phyloP scores from a whole-genome alignment of 2,888 invertebrate species.

The Pollenia amentaria region DNA sequence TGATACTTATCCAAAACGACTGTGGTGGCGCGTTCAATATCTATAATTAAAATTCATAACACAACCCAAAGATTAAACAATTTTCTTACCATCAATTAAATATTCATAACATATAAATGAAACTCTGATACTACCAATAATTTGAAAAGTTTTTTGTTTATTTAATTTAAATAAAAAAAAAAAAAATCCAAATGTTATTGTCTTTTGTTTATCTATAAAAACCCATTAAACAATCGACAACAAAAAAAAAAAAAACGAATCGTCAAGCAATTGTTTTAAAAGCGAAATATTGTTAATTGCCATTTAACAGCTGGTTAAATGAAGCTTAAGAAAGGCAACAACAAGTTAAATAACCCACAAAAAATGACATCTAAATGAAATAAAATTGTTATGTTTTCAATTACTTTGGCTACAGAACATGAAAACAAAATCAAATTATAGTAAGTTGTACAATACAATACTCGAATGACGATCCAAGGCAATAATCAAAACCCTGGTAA shows the following conservation, averaged over 20 bases:
- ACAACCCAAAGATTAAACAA: too few species aligned
- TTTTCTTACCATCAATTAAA: too few species aligned
- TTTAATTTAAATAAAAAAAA: conserved; percentile 19
- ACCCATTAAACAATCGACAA: not conserved
- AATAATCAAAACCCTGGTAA: conserved; percentile 23
- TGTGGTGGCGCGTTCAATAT: too few species aligned
- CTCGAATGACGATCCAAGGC: not conserved
- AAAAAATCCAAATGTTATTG: not conserved
- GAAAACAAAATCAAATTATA: conserved; percentile 48
- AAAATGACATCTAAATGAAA: conserved; percentile 59
- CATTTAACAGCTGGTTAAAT: conserved; percentile 54
- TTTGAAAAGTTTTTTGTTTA: conserved; percentile 7
- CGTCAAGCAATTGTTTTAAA: conserved; percentile 32
- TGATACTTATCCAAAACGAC: too few species aligned
- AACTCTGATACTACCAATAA: not conserved
- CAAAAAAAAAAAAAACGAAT: conserved; percentile 39
- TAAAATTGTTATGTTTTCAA: conserved; percentile 69
- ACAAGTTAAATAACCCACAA: conserved; percentile 1
- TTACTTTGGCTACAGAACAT: conserved; percentile 54
- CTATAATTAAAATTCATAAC: too few species aligned
- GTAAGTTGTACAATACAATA: not conserved
- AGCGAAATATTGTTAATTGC: conserved; percentile 65
- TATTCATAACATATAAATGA: conserved; percentile 2
- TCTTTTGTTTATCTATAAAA: not conserved
- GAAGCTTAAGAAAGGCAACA: conserved; percentile 11